Conservation (phyloP, 2,888 invertebrate genomes). For the Cheilosia urbana region DNA sequence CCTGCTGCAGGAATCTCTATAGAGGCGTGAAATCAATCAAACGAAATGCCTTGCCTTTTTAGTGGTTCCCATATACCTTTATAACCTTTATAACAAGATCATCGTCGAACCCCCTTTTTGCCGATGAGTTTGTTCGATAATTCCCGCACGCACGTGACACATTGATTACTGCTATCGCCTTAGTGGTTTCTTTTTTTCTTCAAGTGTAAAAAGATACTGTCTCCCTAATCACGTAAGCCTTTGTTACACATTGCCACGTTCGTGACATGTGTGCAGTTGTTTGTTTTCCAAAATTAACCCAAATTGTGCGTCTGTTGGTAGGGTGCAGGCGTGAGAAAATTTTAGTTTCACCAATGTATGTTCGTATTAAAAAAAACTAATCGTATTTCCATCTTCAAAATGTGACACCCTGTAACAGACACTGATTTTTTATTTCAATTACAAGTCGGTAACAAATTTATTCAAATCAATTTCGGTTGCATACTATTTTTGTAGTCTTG, state of each 20-base stretch:
- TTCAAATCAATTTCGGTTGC: neutral
- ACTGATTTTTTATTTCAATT: conserved; percentile 15
- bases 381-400: neutral
- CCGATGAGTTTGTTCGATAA: conserved; percentile 37
- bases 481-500: neutral
- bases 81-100: conserved; percentile 2
- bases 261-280: conserved; percentile 41
- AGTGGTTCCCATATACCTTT: conserved; percentile 1
- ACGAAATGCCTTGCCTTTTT: conserved; percentile 6
- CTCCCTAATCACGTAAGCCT: conserved; percentile 43
- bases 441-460: conserved; percentile 46
- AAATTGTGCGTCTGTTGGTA: neutral
- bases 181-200: conserved; percentile 26
- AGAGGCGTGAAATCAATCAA: conserved; percentile 49
- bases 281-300: conserved; percentile 43
- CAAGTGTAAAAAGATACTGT: conserved; percentile 17
- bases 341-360: too few species aligned
- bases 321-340: conserved; percentile 42
- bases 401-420: neutral
- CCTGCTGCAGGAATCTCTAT: conserved; percentile 18
- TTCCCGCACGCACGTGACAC: conserved; percentile 63
- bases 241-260: conserved; percentile 51
- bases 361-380: too few species aligned
- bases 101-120: conserved; percentile 10
- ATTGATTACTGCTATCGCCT: conserved; percentile 28